phyloP scores from a whole-genome alignment of 2,113 vertebrate species.

The Glaucidium brasilianum region DNA sequence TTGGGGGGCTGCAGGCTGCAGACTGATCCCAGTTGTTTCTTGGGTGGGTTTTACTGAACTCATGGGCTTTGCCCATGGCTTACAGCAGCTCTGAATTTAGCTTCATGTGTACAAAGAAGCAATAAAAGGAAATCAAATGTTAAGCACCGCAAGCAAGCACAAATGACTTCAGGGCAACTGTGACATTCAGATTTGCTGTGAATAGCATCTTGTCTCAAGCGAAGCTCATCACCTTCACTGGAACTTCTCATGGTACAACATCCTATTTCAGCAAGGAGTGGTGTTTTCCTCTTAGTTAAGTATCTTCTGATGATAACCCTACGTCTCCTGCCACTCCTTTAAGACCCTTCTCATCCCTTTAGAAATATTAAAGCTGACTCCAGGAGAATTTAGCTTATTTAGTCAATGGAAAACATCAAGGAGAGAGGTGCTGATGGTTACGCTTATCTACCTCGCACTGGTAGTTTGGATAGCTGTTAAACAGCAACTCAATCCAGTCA shows the following conservation, averaged over 20 bases:
- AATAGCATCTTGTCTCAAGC: background rate
- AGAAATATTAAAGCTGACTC: background rate
- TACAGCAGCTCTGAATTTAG: background rate
- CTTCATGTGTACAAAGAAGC: background rate
- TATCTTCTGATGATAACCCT: background rate
- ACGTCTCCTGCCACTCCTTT: background rate
- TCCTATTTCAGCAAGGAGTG: background rate
- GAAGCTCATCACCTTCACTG: background rate
- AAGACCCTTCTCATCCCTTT: background rate
- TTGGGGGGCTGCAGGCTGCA: background rate
- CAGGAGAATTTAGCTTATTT: background rate
- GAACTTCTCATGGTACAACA: background rate
- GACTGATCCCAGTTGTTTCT: background rate
- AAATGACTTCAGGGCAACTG: background rate
- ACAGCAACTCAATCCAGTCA: background rate
- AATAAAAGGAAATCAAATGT: slow-evolving; percentile 29
- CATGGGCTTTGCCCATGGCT: background rate
- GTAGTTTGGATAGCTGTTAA: background rate
- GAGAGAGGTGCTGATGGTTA: background rate
- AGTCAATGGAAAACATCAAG: background rate
- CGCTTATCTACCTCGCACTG: rapidly evolving
- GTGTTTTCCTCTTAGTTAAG: background rate
- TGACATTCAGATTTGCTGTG: background rate
- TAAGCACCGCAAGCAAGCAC: background rate
- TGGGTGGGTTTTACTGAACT: background rate